Evolutionary conservation across 2,113 vertebrate species (phyloP).

Genomic region (Zosterops borbonicus): DNA sequence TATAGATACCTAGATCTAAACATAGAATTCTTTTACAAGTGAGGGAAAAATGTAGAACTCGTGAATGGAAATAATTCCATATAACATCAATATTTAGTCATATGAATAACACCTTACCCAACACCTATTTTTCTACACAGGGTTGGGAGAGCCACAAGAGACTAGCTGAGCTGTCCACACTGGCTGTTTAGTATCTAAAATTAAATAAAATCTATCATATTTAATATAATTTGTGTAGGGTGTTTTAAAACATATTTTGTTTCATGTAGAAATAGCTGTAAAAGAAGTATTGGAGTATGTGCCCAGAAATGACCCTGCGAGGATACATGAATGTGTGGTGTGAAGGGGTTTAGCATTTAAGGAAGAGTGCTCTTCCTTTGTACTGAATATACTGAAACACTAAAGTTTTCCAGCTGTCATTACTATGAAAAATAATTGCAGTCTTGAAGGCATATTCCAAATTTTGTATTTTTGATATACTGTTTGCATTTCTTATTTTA

Average conservation of each 20-base stretch:
- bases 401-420: neutral
- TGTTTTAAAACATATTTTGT: neutral
- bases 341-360: neutral
- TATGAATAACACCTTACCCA: neutral
- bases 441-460: neutral
- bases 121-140: neutral
- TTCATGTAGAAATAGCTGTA: neutral
- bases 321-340: neutral
- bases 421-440: neutral
- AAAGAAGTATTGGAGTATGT: neutral
- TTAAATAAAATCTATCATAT: neutral
- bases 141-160: fast-evolving
- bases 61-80: neutral
- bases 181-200: neutral
- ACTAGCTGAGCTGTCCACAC: neutral
- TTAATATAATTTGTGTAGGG: neutral
- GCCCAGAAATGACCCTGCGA: neutral
- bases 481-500: neutral
- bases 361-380: neutral
- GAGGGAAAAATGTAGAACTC: neutral
- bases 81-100: neutral
- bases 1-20: neutral
- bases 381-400: neutral
- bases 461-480: neutral
- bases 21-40: neutral